Evolutionary conservation across 2,888 invertebrate genomes (phyloP), one percentile per base, ranked within the genome.

Genomic region (Agriotes lineatus): DNA sequence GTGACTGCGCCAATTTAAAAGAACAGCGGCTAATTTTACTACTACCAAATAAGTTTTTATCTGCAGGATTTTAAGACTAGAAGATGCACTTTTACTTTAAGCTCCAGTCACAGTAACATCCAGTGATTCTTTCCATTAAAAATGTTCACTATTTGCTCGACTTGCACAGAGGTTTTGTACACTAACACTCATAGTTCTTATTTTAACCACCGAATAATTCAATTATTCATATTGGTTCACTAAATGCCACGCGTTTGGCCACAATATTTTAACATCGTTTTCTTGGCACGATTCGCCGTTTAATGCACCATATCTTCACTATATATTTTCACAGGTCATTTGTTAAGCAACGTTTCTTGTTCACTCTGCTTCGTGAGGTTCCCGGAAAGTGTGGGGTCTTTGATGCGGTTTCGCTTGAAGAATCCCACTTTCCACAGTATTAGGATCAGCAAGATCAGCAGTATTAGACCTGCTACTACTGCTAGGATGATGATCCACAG

Each of bases 401-500:
- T 94, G 10, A 82, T 74, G 72, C 95, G 87, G 80, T 93, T 90
- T 78, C 95, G 86, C 80, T 95, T 95, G 85, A 96, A 96, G 89
- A 96, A 96, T 58, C 96, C 96, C 60, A 95, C 90, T 86, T 93
- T 96, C 91, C 95, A 96, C 67, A 97, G 86, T 18, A 92, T 88
- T 56, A 93, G 87, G 44, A 94, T 93, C 57, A 97, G 87, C 1
- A 96, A 82, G 35, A 95, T 89, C 33, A 98, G 86, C 16, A 98
- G 86, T 73, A 97, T 80, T 33, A 98, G 86, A 7, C 97, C 97
- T 1, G 92, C 92, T 65, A 95, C 87, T 58, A 95, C 90, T 33
- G 97, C 93, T 56, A 95, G 87, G 72, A 93, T 90, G 72, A 95
- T 95, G 72, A 97, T 92, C 95, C 96, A 96, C 75, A 94, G 86